Evolutionary conservation across 2,797 vertebrate genomes (phyloP).

Genomic region (Rhabdomys pumilio): DNA sequence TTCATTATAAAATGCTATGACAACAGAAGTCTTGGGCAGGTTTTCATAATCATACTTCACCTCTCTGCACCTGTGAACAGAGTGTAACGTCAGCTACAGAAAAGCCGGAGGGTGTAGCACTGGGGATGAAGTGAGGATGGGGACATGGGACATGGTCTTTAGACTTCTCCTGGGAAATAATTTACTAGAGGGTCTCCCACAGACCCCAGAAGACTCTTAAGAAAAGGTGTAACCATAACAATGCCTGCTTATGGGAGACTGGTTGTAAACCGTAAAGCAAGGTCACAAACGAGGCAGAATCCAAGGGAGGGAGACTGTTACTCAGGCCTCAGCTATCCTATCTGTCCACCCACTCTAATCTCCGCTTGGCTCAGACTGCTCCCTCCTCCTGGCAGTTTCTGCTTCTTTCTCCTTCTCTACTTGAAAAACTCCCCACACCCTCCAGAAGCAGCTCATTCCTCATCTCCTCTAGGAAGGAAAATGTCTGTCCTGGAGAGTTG

Average conservation of each 20-base stretch:
- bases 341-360: background rate
- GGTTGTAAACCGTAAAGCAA: background rate
- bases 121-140: rapidly evolving
- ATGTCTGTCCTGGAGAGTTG: background rate
- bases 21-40: slow-evolving; percentile 92
- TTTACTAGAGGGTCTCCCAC: background rate
- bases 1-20: slow-evolving; percentile 96
- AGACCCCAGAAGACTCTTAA: background rate
- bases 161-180: background rate
- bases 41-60: slow-evolving; percentile 92
- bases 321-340: rapidly evolving
- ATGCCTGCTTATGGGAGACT: background rate
- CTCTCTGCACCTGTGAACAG: slow-evolving; percentile 92
- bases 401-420: background rate
- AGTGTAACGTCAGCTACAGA: slow-evolving; percentile 45
- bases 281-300: background rate
- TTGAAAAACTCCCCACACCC: background rate
- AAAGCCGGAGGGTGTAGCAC: background rate
- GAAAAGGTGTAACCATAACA: background rate
- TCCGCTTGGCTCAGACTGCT: background rate
- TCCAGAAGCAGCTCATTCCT: background rate
- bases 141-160: background rate
- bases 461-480: background rate
- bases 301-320: background rate
- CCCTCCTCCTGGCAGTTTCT: background rate